phyloP scores from a whole-genome alignment of 2,888 invertebrate genomes.

The Perizoma affinitatum region DNA sequence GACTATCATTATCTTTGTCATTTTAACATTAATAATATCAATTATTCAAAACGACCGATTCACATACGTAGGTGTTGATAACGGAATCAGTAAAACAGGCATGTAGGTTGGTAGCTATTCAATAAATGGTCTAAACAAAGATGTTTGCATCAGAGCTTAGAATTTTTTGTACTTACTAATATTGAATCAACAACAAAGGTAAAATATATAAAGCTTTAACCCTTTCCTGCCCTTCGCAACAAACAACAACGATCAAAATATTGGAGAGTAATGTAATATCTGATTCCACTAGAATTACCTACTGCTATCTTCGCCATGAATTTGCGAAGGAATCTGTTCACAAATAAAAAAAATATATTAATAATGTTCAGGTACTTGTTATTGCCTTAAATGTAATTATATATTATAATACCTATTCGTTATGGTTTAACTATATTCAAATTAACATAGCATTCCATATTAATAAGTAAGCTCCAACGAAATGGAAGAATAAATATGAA shows the following conservation, averaged over 20 bases:
- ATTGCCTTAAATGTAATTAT: constrained; percentile 21
- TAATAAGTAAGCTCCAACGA: constrained; percentile 21
- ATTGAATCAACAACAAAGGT: constrained; percentile 66
- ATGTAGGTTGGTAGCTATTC: constrained; percentile 30
- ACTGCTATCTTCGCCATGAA: constrained; percentile 51
- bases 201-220: constrained; percentile 74
- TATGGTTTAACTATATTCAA: constrained; percentile 19
- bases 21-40: constrained; percentile 68
- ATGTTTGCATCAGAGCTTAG: constrained; percentile 54
- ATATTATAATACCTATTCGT: constrained; percentile 1
- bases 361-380: constrained; percentile 24
- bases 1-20: constrained; percentile 60
- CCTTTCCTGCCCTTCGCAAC: constrained; percentile 63
- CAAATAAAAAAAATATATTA: constrained; percentile 16
- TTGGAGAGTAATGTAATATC: constrained; percentile 56
- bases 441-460: constrained; percentile 3
- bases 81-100: constrained; percentile 51
- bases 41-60: constrained; percentile 55
- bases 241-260: constrained; percentile 67
- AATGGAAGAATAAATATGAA: constrained; percentile 12
- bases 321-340: constrained; percentile 49
- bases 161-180: constrained; percentile 62
- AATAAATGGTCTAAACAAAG: constrained; percentile 52
- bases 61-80: constrained; percentile 49
- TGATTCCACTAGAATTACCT: constrained; percentile 57